Base-by-base conservation (phyloP, 2,888 invertebrate species). In the Mellilla xanthometata region DNA sequence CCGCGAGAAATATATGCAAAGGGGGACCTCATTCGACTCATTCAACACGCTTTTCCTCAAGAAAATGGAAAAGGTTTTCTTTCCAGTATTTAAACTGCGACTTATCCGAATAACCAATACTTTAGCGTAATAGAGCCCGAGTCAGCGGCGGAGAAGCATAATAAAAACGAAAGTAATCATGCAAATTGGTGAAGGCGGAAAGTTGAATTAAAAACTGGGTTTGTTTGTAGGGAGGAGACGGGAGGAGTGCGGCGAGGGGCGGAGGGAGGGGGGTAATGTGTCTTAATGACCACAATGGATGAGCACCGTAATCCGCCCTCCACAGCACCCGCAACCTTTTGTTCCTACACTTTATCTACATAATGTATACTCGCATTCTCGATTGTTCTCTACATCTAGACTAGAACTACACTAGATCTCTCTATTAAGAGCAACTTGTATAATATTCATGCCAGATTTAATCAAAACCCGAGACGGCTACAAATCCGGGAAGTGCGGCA, bases 161-260 rank as follows among this genome's bases (percentile, higher is more conserved):
- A 88, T 88, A 87, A 89, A 90, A 89, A 83, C 77, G 83, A 87
- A 86, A 88, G 89, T 88, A 88, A 90, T 90, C 90, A 90, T 89
- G 90, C 89, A 90, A 90, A 90, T 90, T 86, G 86, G 74, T 68
- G 70, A 73, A 69, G 79, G 75, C 82, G 76, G 79, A 82, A 88
- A 87, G 90, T 88, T 87, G 89, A 90, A 90, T 90, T 90, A 89
- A 89, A 88, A 87, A 84, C 78, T 79, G 77, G 79, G 76, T 73
- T 68, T 68, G 72, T 60, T 65, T 62, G 63, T 54, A 54, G 60
- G 62, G 49, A 46, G 46, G 35, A 13, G 52, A 41, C 23, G 35
- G 43, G 53, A 45, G 53, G 44, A 22, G 50, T 19, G 12, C 34
- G 35, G 29, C 9, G 24, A n/a, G 60, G 48, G 54, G 47, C 41